A percentile compares a stretch with the other conserved stretches of the same genome.
Conservation (phyloP, 2,113 vertebrate genomes). For the Trinectes maculatus region DNA sequence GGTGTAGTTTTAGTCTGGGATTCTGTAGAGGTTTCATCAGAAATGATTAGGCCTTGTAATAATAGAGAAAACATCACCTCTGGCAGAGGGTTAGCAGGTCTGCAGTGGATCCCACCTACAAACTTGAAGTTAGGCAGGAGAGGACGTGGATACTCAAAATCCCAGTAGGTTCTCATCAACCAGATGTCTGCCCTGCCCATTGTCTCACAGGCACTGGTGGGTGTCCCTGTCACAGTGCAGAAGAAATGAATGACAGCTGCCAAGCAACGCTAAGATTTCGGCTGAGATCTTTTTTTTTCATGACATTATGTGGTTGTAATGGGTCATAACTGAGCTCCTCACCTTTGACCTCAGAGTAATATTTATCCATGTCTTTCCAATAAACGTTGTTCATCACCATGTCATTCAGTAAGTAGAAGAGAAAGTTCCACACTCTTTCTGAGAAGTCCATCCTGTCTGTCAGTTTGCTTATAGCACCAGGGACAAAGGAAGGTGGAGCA, state of each 20-base stretch:
- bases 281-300: no score
- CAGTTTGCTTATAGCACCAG: slow-evolving; percentile 71
- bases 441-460: slow-evolving; percentile 80
- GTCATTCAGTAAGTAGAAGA: slow-evolving; percentile 71
- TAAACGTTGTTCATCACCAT: background rate
- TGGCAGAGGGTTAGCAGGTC: slow-evolving; percentile 88
- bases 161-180: slow-evolving; percentile 92
- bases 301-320: background rate
- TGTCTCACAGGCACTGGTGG: slow-evolving; percentile 84
- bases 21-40: background rate
- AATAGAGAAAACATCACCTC: slow-evolving; percentile 17
- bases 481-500: slow-evolving; percentile 79
- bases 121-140: slow-evolving; percentile 91
- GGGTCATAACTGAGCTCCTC: slow-evolving; percentile 24
- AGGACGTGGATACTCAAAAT: slow-evolving; percentile 91
- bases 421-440: slow-evolving; percentile 72
- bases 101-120: slow-evolving; percentile 92
- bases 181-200: slow-evolving; percentile 91
- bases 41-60: background rate
- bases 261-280: no score
- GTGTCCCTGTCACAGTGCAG: slow-evolving; percentile 78
- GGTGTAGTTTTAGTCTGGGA: background rate
- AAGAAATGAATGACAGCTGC: background rate
- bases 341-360: slow-evolving; percentile 80
- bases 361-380: slow-evolving; percentile 53